Conservation (phyloP, 2,113 vertebrate genomes). For the Pampusana beccarii region DNA sequence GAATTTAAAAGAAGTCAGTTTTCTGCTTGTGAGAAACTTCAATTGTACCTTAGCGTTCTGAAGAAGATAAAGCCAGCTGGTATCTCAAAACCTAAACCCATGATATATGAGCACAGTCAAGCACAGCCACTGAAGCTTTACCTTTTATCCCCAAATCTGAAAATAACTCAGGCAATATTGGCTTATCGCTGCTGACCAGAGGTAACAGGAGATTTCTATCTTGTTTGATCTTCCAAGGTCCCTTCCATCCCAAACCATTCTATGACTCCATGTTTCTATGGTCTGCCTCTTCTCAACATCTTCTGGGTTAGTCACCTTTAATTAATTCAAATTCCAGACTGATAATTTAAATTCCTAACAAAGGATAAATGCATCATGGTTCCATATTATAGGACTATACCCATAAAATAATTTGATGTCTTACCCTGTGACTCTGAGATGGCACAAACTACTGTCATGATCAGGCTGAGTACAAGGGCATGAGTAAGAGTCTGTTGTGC, state of each 20-base stretch:
- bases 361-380: background rate
- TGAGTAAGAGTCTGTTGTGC: accelerated
- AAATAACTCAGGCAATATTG: background rate
- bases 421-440: background rate
- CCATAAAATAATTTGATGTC: background rate
- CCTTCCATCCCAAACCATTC: background rate
- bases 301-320: background rate
- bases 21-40: background rate
- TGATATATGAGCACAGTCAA: background rate
- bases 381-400: background rate
- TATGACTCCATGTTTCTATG: background rate
- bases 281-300: background rate
- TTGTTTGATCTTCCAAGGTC: background rate
- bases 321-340: background rate
- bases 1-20: background rate
- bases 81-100: background rate
- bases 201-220: background rate
- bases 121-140: background rate
- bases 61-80: background rate
- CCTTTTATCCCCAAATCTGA: conserved; percentile 3
- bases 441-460: background rate
- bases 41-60: background rate
- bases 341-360: background rate
- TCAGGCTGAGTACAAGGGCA: background rate
- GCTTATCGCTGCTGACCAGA: background rate